phyloP scores from a whole-genome alignment of 1,140 invertebrate genomes.

The Atopsyche davidsoni region DNA sequence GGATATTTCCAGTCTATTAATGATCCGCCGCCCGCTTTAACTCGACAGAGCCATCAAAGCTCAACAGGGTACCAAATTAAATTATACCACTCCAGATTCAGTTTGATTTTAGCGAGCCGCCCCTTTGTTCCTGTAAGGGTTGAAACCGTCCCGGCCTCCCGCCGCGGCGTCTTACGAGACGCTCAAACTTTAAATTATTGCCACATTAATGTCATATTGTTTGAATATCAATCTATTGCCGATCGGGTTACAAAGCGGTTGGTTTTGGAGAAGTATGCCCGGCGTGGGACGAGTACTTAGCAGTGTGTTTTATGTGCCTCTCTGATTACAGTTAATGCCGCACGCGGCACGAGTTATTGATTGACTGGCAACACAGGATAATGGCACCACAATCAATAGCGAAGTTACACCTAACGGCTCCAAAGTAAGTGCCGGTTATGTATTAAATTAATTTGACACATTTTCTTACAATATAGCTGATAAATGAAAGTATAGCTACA shows the following conservation, averaged over 20 bases:
- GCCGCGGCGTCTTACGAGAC: neutral
- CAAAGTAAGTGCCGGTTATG: no score
- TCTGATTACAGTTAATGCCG: constrained; percentile 26
- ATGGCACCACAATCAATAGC: constrained; percentile 18
- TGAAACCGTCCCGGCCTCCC: neutral
- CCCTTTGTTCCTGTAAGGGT: neutral
- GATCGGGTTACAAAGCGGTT: constrained; percentile 18
- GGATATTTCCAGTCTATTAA: neutral
- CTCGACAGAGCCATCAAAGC: constrained; percentile 9
- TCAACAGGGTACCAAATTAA: constrained; percentile 19
- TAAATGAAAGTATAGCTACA: no score
- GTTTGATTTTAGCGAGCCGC: constrained; percentile 18
- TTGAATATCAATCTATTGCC: constrained; percentile 20
- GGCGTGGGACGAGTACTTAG: constrained; percentile 15
- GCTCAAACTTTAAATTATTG: constrained; percentile 23
- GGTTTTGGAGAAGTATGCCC: constrained; percentile 15
- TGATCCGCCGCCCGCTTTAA: neutral
- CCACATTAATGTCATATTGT: constrained; percentile 27
- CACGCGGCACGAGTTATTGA: constrained; percentile 19
- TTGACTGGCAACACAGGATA: constrained; percentile 24
- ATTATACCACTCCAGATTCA: constrained; percentile 13
- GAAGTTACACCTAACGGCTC: constrained; percentile 8
- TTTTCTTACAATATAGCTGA: no score
- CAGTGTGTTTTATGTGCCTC: constrained; percentile 26
- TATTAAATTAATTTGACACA: no score